Evolutionary conservation across 1,140 invertebrate species (phyloP).

Genomic region (Chrysopa pallens): DNA sequence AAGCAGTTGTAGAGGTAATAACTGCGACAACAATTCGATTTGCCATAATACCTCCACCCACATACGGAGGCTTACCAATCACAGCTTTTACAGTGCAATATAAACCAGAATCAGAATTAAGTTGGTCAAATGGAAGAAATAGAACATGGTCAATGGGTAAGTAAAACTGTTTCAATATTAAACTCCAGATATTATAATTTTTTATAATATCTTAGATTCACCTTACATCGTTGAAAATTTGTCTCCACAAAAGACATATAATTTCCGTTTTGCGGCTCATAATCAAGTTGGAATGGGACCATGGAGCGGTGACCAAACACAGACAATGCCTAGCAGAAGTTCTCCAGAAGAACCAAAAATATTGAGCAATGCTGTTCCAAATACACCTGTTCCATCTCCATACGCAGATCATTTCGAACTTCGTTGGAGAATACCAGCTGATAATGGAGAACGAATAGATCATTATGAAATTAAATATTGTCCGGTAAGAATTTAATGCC

Average conservation of each 20-base stretch:
- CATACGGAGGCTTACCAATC: slow-evolving; percentile 55
- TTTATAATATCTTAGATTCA: slow-evolving; percentile 25
- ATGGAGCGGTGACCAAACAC: slow-evolving; percentile 30
- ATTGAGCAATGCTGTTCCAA: slow-evolving; percentile 12
- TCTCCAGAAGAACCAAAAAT: slow-evolving; percentile 37
- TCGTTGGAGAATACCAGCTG: slow-evolving; percentile 60
- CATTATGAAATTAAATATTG: slow-evolving; percentile 65
- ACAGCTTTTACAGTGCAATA: slow-evolving; percentile 54
- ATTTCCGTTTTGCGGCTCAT: slow-evolving; percentile 65
- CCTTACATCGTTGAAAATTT: slow-evolving; percentile 66
- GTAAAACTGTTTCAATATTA: slow-evolving; percentile 8
- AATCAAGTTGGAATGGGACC: slow-evolving; percentile 68
- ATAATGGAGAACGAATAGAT: slow-evolving; percentile 79
- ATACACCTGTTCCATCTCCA: slow-evolving; percentile 25
- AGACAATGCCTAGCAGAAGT: slow-evolving; percentile 31
- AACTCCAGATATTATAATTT: not conserved
- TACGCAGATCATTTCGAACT: slow-evolving; percentile 63
- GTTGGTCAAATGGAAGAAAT: slow-evolving; percentile 47
- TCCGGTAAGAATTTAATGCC: slow-evolving; percentile 52
- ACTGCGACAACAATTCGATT: slow-evolving; percentile 75
- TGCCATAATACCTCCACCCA: slow-evolving; percentile 47
- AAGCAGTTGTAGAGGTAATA: slow-evolving; percentile 40
- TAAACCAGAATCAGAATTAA: slow-evolving; percentile 39
- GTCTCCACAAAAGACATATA: slow-evolving; percentile 57
- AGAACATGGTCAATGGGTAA: slow-evolving; percentile 56